Percentiles rank a stretch among this genome's conserved stretches.
These are phyloP conservation scores for Penaeus chinensis DNA, from an alignment of 1,140 invertebrate species.

Conservation along the genomic window DNA sequence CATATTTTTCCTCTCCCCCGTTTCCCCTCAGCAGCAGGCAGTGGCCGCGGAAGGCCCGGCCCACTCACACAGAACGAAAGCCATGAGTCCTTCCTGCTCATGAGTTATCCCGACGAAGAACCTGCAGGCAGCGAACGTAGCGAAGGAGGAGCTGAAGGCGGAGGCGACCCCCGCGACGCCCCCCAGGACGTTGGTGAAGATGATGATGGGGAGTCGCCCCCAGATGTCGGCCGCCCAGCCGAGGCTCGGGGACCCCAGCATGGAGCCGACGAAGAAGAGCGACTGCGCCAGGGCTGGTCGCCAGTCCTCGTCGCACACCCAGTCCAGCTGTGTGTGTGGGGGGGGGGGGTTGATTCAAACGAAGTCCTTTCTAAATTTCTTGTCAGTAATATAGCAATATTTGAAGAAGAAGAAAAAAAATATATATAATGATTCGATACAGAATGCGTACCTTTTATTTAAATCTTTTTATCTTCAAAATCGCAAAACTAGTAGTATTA, in stretches of 20 bases:
- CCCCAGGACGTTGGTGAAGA: constrained; percentile 83
- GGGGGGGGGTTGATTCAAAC: background rate
- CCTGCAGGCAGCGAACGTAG: constrained; percentile 74
- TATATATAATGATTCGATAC: too few relatives aligned
- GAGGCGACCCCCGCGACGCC: constrained; percentile 81
- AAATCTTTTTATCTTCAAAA: too few relatives aligned
- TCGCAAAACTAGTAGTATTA: too few relatives aligned
- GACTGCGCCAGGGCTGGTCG: constrained; percentile 81
- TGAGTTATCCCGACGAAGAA: constrained; percentile 88
- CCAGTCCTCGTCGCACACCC: constrained; percentile 85
- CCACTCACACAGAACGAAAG: constrained; percentile 35
- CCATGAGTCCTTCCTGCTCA: constrained; percentile 73
- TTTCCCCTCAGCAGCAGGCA: too few relatives aligned
- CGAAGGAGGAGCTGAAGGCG: constrained; percentile 73
- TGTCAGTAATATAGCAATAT: too few relatives aligned
- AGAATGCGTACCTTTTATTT: too few relatives aligned
- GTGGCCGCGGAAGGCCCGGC: too few relatives aligned
- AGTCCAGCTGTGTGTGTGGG: constrained; percentile 71
- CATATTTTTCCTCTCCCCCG: too few relatives aligned
- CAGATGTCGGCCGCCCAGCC: constrained; percentile 87
- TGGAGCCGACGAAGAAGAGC: constrained; percentile 88
- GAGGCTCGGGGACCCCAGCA: constrained; percentile 85
- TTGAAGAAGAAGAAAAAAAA: too few relatives aligned
- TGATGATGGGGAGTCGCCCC: constrained; percentile 83
- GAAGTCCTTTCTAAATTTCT: too few relatives aligned